Evolutionary conservation across 2,888 invertebrate species (phyloP).

Genomic region (Mechanitis mazaeus): DNA sequence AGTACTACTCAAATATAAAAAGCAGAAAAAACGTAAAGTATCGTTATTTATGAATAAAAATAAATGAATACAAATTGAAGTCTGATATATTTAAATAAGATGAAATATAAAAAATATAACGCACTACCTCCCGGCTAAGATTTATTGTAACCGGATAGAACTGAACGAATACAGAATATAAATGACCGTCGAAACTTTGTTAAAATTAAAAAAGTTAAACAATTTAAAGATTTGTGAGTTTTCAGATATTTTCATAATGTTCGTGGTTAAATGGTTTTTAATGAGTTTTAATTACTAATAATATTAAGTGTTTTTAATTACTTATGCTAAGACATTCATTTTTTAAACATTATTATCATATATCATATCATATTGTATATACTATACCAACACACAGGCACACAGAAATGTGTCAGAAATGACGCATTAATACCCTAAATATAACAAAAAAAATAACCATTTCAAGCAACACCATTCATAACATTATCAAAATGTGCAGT

Average conservation of each 20-base stretch:
- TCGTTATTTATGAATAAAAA: too few relatives aligned
- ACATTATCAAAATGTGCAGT: constrained; percentile 7
- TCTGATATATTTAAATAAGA: constrained; percentile 1
- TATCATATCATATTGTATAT: too few relatives aligned
- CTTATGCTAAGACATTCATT: too few relatives aligned
- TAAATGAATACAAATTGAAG: background rate
- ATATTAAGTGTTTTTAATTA: too few relatives aligned
- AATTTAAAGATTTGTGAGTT: background rate
- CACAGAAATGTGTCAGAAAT: background rate
- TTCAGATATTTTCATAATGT: background rate
- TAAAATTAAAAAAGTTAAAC: constrained; percentile 5
- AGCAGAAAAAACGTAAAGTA: too few relatives aligned
- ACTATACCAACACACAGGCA: too few relatives aligned
- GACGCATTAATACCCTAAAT: background rate
- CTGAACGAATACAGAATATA: background rate
- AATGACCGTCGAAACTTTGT: constrained; percentile 1
- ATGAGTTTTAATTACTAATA: too few relatives aligned
- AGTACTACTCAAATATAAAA: too few relatives aligned
- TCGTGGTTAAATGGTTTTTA: too few relatives aligned
- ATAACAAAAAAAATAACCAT: background rate
- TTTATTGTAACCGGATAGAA: constrained; percentile 7
- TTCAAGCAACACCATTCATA: background rate
- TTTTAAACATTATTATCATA: too few relatives aligned
- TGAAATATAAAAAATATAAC: background rate
- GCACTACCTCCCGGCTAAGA: background rate